Evolutionary conservation across 2,113 vertebrate species (phyloP), one percentile per base, ranked within the genome.

Genomic region (Arenaria interpres): DNA sequence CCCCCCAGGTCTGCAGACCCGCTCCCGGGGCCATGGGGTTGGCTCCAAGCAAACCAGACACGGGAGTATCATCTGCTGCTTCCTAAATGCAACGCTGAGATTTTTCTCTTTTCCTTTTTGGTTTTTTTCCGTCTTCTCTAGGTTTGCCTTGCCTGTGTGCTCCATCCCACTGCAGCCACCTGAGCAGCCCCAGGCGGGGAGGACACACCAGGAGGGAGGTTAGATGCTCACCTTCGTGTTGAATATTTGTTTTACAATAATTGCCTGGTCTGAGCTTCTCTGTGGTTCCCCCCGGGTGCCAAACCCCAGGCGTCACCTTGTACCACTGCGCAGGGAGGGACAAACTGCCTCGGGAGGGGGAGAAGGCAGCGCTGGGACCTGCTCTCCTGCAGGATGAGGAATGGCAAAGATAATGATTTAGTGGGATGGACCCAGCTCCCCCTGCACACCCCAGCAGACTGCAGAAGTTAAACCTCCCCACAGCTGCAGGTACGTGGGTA

Each of bases 271-370:
- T 60, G 56, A 60, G 50, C 15, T 60, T 64, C 74, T 30, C 43
- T 13, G 17, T 20, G 27, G 13, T 13, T 4, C 17, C 23, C 0
- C 7, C 57, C 14, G 0, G 3, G 39, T 66, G 56, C 39, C 24
- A 4, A 4, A 6, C 15, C 50, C 71, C 11, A 3, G 43, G 4
- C 10, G 28, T 46, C 66, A 37, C 50, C 41, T 46, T 13, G 30
- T 54, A n/a, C 21, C 75, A 11, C 41, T 33, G 43, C 5, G 1
- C 12, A 17, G 60, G 76, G 41, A 71, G 30, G 28, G 66, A 63
- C 4, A 6, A 32, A 19, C 9, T 10, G 64, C 50, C 24, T 67
- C 48, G 10, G 12, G 63, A 24, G 27, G 41, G 45, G 53, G 24
- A 46, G 69, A n/a, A 3, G 18, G 74, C n/a, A 43, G 35, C 6